phyloP scores from a whole-genome alignment of 2,113 vertebrate species.

The Xyliphius kryptos region DNA sequence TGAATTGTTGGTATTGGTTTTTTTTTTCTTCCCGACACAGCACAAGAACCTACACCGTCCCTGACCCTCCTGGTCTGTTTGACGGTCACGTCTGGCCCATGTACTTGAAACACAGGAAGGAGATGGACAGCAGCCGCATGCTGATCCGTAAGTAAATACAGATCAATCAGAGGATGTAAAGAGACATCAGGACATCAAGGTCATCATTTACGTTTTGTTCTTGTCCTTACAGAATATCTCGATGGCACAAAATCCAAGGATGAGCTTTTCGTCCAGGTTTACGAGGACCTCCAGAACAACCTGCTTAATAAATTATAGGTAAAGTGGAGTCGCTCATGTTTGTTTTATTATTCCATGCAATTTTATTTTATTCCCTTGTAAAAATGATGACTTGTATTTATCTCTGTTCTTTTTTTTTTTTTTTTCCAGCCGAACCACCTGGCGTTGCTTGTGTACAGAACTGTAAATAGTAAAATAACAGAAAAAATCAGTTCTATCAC shows the following conservation, averaged over 20 bases:
- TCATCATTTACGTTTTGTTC: no score
- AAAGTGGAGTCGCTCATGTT: no score
- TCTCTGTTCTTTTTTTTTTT: slow-evolving; percentile 1
- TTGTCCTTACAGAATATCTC: slow-evolving; percentile 62
- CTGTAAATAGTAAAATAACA: slow-evolving; percentile 63
- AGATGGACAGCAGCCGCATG: slow-evolving; percentile 61
- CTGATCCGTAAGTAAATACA: slow-evolving; percentile 53
- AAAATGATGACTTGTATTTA: not conserved
- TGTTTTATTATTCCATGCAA: not conserved
- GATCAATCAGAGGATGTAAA: no score
- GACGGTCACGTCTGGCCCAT: slow-evolving; percentile 73
- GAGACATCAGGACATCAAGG: no score
- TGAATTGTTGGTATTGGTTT: no score
- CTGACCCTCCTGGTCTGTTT: slow-evolving; percentile 65
- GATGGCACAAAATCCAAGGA: slow-evolving; percentile 64
- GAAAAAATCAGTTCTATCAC: no score
- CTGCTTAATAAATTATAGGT: slow-evolving; percentile 70
- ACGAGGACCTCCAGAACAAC: slow-evolving; percentile 61
- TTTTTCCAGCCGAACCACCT: slow-evolving; percentile 46
- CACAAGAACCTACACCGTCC: slow-evolving; percentile 65
- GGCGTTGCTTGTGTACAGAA: slow-evolving; percentile 59
- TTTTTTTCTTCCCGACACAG: slow-evolving; percentile 34
- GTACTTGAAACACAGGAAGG: slow-evolving; percentile 66
- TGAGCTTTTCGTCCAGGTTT: slow-evolving; percentile 58
- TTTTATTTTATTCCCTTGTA: not conserved